Evolutionary conservation across 2,888 invertebrate genomes (phyloP).

Genomic region (Metalampra italica): DNA sequence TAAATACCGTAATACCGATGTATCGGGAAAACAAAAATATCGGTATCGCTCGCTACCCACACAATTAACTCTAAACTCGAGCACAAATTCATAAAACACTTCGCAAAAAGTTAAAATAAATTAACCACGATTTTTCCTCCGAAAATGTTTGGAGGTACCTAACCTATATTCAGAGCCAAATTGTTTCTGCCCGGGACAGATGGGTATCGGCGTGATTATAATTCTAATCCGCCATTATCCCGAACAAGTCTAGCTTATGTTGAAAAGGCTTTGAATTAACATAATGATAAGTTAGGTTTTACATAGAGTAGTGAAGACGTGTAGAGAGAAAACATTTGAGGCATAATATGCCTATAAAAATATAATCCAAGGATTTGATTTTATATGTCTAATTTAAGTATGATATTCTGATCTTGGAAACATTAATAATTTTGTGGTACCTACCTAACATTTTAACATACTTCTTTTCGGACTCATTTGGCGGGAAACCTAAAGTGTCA

Average conservation of each 20-base stretch:
- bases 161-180: slow-evolving; percentile 43
- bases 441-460: no score
- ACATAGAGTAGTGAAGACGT: slow-evolving; percentile 21
- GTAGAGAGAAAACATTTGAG: slow-evolving; percentile 10
- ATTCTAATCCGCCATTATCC: slow-evolving; percentile 48
- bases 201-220: slow-evolving; percentile 52
- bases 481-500: no score
- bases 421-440: no score
- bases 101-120: not conserved
- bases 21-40: no score
- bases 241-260: slow-evolving; percentile 49
- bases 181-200: slow-evolving; percentile 48
- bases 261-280: slow-evolving; percentile 49
- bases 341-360: no score
- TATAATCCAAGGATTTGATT: no score
- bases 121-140: not conserved
- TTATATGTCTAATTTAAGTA: no score
- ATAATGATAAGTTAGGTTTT: slow-evolving; percentile 52
- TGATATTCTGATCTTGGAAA: no score
- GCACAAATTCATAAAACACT: not conserved
- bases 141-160: not conserved
- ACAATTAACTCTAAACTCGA: not conserved
- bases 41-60: no score
- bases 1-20: no score
- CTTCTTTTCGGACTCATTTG: no score